phyloP scores from a whole-genome alignment of 2,888 invertebrate species.

The Hyposoter didymator region DNA sequence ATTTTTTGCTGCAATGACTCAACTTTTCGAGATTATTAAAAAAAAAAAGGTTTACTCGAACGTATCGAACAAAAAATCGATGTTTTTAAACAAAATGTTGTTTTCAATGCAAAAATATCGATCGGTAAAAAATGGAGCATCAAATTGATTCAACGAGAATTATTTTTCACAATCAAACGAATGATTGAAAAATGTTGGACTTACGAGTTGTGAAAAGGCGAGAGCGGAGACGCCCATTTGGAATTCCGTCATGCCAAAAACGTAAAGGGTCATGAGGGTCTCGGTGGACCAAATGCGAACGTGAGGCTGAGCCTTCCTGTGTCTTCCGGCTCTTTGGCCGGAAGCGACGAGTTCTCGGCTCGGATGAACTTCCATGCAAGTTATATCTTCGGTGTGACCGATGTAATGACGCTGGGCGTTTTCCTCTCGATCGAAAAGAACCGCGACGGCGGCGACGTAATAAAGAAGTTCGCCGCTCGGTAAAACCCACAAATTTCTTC shows the following conservation, averaged over 20 bases:
- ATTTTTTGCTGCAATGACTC: too few relatives aligned
- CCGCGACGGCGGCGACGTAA: conserved; percentile 96
- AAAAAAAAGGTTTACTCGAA: too few relatives aligned
- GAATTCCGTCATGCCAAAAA: conserved; percentile 96
- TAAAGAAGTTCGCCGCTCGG: conserved; percentile 97
- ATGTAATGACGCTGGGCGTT: conserved; percentile 95
- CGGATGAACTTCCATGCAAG: conserved; percentile 92
- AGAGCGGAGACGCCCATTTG: conserved; percentile 94
- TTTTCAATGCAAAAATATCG: too few relatives aligned
- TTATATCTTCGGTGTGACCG: conserved; percentile 97
- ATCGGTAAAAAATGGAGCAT: neutral
- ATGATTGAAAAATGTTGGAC: conserved; percentile 64
- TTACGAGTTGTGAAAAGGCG: conserved; percentile 94
- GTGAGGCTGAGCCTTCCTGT: conserved; percentile 94
- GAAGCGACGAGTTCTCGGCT: conserved; percentile 95
- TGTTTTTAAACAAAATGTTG: too few relatives aligned
- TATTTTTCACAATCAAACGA: neutral
- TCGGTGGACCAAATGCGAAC: conserved; percentile 97
- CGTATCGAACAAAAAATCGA: too few relatives aligned
- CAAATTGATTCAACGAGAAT: neutral
- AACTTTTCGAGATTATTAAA: too few relatives aligned
- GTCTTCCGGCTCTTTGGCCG: conserved; percentile 94
- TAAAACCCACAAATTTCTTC: conserved; percentile 95
- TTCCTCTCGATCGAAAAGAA: conserved; percentile 94
- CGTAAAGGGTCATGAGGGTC: conserved; percentile 94